Percentiles rank a stretch among this genome's conserved stretches.
These are phyloP conservation scores for Spodoptera littoralis DNA, from an alignment of 2,888 invertebrate species.

Conservation along the genomic window DNA sequence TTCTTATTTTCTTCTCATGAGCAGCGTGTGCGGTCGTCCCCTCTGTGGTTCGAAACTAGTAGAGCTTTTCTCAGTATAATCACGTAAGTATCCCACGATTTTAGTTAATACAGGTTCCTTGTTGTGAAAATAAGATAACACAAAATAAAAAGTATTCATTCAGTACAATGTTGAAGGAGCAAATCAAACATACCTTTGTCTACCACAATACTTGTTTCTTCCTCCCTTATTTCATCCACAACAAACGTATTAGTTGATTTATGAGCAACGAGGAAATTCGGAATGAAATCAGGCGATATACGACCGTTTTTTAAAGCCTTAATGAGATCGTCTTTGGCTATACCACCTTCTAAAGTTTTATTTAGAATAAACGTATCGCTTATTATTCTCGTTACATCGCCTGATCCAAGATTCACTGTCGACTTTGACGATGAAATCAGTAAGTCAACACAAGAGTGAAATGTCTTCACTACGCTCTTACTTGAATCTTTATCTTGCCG, in stretches of 20 bases:
- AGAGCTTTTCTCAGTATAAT: no score
- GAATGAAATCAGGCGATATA: slow-evolving; percentile 6
- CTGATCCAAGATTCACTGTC: slow-evolving; percentile 58
- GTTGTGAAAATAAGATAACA: no score
- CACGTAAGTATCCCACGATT: no score
- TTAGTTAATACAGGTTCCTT: no score
- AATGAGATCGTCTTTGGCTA: slow-evolving; percentile 3
- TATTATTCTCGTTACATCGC: slow-evolving; percentile 66
- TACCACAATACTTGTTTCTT: slow-evolving; percentile 5
- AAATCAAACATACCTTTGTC: slow-evolving; percentile 12
- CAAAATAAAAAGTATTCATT: no score
- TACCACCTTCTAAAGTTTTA: slow-evolving; percentile 47
- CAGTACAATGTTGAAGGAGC: background rate
- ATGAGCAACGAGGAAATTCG: slow-evolving; percentile 16
- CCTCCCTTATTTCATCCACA: slow-evolving; percentile 23
- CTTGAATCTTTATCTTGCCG: slow-evolving; percentile 32
- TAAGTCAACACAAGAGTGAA: slow-evolving; percentile 82
- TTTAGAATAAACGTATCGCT: slow-evolving; percentile 72
- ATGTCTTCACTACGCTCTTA: slow-evolving; percentile 63
- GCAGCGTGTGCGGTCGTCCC: no score
- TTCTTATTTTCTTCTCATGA: no score
- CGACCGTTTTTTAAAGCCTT: background rate
- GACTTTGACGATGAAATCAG: slow-evolving; percentile 59
- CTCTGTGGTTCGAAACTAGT: no score
- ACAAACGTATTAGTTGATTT: slow-evolving; percentile 37